These are phyloP conservation scores for Lonchura striata DNA, from an alignment of 2,113 vertebrate species.

Conservation along the genomic window DNA sequence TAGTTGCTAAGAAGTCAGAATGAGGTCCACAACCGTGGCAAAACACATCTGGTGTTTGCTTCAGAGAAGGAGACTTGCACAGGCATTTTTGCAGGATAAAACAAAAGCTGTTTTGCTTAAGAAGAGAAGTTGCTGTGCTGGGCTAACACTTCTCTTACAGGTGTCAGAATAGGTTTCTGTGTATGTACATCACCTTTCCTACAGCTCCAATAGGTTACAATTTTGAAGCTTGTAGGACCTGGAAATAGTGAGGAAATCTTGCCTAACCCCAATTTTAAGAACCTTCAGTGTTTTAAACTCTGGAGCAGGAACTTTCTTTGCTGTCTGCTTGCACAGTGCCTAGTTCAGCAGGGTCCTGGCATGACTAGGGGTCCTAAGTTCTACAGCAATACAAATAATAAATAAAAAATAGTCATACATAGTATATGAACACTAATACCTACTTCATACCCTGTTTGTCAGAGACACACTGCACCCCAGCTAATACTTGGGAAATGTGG, in stretches of 20 bases:
- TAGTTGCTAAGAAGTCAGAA: slow-evolving; percentile 2
- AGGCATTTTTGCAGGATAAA: neutral
- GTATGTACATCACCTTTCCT: neutral
- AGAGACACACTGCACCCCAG: slow-evolving; percentile 37
- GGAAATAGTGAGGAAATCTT: neutral
- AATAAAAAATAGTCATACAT: slow-evolving; percentile 24
- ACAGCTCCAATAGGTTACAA: neutral
- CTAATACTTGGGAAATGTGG: neutral
- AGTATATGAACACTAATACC: neutral
- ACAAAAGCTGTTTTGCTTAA: neutral
- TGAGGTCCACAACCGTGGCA: neutral
- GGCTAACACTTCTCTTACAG: neutral
- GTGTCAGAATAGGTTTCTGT: neutral
- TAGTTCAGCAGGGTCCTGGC: slow-evolving; percentile 33
- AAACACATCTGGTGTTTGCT: neutral
- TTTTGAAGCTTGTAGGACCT: neutral
- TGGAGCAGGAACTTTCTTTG: neutral
- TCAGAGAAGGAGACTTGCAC: neutral
- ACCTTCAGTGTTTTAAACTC: neutral
- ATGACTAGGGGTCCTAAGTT: slow-evolving; percentile 26
- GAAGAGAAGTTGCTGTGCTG: neutral
- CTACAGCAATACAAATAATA: slow-evolving; percentile 52
- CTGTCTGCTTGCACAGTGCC: slow-evolving; percentile 40
- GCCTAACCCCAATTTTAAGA: neutral
- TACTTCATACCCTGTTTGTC: slow-evolving; percentile 30